These are phyloP conservation scores for Hypomecis atomaria DNA, from an alignment of 2,888 invertebrate genomes.

Conservation along the genomic window DNA sequence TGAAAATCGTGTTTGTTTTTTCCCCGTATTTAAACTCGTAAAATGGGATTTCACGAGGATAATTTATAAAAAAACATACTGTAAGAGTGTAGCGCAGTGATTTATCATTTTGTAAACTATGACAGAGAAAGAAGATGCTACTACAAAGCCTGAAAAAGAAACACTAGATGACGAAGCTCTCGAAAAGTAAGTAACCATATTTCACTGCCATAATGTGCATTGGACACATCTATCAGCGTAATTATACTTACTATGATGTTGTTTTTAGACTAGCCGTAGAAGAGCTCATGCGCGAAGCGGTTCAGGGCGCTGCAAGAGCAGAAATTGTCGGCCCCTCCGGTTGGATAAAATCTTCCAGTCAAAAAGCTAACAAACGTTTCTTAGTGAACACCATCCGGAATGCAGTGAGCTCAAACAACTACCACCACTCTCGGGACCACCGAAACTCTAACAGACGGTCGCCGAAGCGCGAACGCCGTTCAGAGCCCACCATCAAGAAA, in stretches of 20 bases:
- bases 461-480: slow-evolving; percentile 64
- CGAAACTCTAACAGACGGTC: slow-evolving; percentile 59
- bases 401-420: slow-evolving; percentile 78
- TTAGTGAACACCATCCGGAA: slow-evolving; percentile 77
- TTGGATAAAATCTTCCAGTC: slow-evolving; percentile 82
- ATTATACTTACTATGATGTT: slow-evolving; percentile 2
- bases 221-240: neutral
- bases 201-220: neutral
- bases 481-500: slow-evolving; percentile 70
- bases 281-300: slow-evolving; percentile 85
- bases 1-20: slow-evolving; percentile 61
- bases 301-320: slow-evolving; percentile 85
- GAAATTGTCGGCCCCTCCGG: slow-evolving; percentile 85
- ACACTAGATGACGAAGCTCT: slow-evolving; percentile 78
- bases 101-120: slow-evolving; percentile 67
- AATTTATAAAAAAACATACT: slow-evolving; percentile 31
- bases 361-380: slow-evolving; percentile 82
- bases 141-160: slow-evolving; percentile 73
- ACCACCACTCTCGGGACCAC: slow-evolving; percentile 61
- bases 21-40: slow-evolving; percentile 46
- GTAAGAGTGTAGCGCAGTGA: slow-evolving; percentile 22
- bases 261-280: slow-evolving; percentile 82
- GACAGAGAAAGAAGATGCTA: slow-evolving; percentile 78
- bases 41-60: slow-evolving; percentile 54
- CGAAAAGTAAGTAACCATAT: slow-evolving; percentile 67